Percentiles rank a stretch among this genome's conserved stretches.
Conservation (phyloP, 1,140 invertebrate genomes). For the Aphidius gifuensis region DNA sequence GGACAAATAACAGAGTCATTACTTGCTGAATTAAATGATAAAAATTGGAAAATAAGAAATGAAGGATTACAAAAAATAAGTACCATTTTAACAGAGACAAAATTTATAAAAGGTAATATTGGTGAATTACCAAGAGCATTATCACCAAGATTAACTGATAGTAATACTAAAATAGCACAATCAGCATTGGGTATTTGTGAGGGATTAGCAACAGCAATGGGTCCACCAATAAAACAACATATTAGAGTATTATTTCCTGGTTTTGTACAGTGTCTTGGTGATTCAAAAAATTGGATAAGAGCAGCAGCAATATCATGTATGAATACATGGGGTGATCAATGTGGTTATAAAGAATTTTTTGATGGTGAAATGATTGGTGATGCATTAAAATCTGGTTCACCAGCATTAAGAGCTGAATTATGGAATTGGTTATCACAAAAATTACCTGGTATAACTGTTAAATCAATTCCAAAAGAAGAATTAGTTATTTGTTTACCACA, state of each 20-base stretch:
- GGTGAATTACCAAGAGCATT: slow-evolving; percentile 80
- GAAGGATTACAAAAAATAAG: slow-evolving; percentile 80
- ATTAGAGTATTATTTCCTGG: slow-evolving; percentile 79
- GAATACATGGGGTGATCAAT: slow-evolving; percentile 78
- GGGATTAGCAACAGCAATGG: slow-evolving; percentile 74
- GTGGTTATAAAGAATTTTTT: slow-evolving; percentile 78
- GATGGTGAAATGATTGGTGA: slow-evolving; percentile 87
- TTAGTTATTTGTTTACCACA: slow-evolving; percentile 72
- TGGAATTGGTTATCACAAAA: slow-evolving; percentile 82
- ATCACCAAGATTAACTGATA: slow-evolving; percentile 74
- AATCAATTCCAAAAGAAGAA: slow-evolving; percentile 78
- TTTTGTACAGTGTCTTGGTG: slow-evolving; percentile 72
- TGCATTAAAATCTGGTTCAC: slow-evolving; percentile 80
- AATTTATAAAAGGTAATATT: slow-evolving; percentile 77
- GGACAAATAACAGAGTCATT: slow-evolving; percentile 79
- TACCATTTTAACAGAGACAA: slow-evolving; percentile 71
- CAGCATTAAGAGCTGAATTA: slow-evolving; percentile 74
- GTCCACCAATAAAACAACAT: slow-evolving; percentile 75
- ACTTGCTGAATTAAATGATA: slow-evolving; percentile 81
- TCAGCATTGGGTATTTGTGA: slow-evolving; percentile 79
- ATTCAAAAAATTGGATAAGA: slow-evolving; percentile 74
- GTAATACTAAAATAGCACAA: slow-evolving; percentile 87
- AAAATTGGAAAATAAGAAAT: slow-evolving; percentile 91
- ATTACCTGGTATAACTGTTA: slow-evolving; percentile 68
- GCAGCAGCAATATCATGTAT: slow-evolving; percentile 75